Percentiles rank a stretch among this genome's conserved stretches.
These are phyloP conservation scores for Orthonyx spaldingii DNA, from an alignment of 2,113 vertebrate species.

Conservation along the genomic window DNA sequence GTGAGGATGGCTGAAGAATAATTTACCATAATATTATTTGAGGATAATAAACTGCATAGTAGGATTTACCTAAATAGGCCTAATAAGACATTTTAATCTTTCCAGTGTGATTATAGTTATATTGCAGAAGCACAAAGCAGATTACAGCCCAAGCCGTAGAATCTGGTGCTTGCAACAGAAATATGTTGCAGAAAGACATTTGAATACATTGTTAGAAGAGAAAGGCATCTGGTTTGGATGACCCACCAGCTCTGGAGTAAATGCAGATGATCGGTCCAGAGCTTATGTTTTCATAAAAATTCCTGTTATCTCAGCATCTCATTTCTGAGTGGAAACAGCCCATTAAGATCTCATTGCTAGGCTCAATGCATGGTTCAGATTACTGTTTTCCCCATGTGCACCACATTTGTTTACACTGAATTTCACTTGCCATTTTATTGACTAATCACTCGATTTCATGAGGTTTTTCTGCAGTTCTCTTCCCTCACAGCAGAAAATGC, in stretches of 20 bases:
- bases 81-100: not conserved
- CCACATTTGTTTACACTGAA: conserved; percentile 21
- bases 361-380: not conserved
- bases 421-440: conserved; percentile 42
- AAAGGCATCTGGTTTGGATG: not conserved
- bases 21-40: not conserved
- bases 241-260: not conserved
- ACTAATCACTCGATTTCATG: conserved; percentile 12
- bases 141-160: not conserved
- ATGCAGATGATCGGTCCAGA: not conserved
- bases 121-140: not conserved
- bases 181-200: not conserved
- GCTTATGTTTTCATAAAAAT: conserved; percentile 23
- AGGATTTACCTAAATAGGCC: not conserved
- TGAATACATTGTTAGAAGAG: not conserved
- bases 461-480: not conserved
- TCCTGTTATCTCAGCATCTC: not conserved
- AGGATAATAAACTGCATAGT: not conserved
- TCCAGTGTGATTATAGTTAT: not conserved
- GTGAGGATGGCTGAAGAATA: not conserved
- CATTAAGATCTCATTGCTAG: conserved; percentile 24
- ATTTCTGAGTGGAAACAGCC: not conserved
- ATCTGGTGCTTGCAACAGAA: not conserved
- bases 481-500: not conserved
- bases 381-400: conserved; percentile 19